Evolutionary conservation across 2,113 vertebrate species (phyloP).

Genomic region (Calypte anna): DNA sequence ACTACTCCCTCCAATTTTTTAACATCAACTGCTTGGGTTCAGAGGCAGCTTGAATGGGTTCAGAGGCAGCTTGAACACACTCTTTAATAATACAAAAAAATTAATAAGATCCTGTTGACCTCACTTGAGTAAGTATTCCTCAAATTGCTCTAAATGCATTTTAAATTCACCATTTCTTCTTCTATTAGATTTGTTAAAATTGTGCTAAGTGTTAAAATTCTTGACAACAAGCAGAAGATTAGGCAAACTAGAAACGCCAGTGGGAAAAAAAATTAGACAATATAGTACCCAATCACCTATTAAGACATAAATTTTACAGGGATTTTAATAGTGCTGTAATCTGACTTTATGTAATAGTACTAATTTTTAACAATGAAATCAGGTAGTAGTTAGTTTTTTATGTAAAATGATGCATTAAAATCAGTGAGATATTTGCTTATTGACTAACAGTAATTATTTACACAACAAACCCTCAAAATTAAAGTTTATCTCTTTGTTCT

Average conservation of each 20-base stretch:
- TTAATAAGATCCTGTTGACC: neutral
- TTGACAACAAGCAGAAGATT: neutral
- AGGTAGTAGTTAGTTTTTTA: neutral
- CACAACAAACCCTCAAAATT: neutral
- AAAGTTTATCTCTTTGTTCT: neutral
- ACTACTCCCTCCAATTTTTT: neutral
- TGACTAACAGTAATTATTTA: neutral
- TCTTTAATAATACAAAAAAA: neutral
- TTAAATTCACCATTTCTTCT: neutral
- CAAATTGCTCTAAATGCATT: neutral
- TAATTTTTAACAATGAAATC: neutral
- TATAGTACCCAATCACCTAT: neutral
- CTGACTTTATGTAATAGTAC: neutral
- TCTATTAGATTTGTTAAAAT: neutral
- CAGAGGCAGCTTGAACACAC: neutral
- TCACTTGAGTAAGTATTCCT: neutral
- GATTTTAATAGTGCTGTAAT: neutral
- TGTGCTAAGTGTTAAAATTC: neutral
- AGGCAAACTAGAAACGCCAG: neutral
- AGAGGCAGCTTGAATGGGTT: neutral
- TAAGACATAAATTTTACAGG: neutral
- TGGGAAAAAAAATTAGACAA: neutral
- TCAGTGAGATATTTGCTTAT: neutral
- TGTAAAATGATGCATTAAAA: neutral
- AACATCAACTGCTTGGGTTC: neutral